phyloP scores from a whole-genome alignment of 1,140 invertebrate species.

The Cydia strobilella region DNA sequence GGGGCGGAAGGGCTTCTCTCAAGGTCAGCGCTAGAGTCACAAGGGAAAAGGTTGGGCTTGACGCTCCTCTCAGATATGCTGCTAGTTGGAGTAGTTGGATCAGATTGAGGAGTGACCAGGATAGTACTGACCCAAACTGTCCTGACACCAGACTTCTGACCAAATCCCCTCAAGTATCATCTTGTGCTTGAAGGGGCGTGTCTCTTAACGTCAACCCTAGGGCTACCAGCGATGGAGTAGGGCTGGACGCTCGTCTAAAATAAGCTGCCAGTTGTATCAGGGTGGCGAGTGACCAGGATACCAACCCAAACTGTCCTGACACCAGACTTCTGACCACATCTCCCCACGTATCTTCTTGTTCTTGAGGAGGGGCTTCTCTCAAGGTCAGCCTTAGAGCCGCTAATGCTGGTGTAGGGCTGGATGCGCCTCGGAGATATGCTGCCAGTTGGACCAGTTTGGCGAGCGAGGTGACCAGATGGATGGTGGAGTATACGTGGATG shows the following conservation, averaged over 20 bases:
- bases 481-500: slow-evolving; percentile 48
- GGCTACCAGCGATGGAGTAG: slow-evolving; percentile 42
- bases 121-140: too few relatives aligned
- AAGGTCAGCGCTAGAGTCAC: slow-evolving; percentile 52
- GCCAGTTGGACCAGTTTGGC: slow-evolving; percentile 47
- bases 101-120: too few relatives aligned
- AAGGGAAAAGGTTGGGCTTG: slow-evolving; percentile 37
- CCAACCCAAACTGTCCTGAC: slow-evolving; percentile 56
- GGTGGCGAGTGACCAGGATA: slow-evolving; percentile 33
- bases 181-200: slow-evolving; percentile 48
- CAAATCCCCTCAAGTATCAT: slow-evolving; percentile 55
- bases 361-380: slow-evolving; percentile 49
- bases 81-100: too few relatives aligned
- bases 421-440: slow-evolving; percentile 45
- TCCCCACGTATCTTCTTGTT: slow-evolving; percentile 49
- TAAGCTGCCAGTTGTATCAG: slow-evolving; percentile 52
- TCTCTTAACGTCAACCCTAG: slow-evolving; percentile 52
- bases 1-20: slow-evolving; percentile 47
- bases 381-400: slow-evolving; percentile 53
- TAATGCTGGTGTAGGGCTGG: slow-evolving; percentile 42
- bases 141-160: slow-evolving; percentile 41
- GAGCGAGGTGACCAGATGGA: slow-evolving; percentile 43
- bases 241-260: slow-evolving; percentile 40
- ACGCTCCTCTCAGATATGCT: slow-evolving; percentile 46
- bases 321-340: slow-evolving; percentile 47